Evolutionary conservation across 1,140 invertebrate species (phyloP), one percentile per base, ranked within the genome.

Genomic region (Drosophila pectinifera): DNA sequence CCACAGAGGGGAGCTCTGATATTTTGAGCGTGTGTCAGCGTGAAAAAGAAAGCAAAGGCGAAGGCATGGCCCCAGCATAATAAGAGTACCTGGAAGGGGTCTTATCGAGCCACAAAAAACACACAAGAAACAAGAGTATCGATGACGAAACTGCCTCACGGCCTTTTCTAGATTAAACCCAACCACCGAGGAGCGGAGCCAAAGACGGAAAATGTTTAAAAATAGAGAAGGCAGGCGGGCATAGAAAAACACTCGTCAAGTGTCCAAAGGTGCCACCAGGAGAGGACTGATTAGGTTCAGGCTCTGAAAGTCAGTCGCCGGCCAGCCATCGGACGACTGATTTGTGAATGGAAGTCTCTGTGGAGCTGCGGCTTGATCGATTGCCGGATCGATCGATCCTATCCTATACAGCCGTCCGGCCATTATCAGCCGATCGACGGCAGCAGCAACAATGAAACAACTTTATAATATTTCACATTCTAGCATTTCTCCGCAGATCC

Each of bases 261-360:
- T 63, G 72, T 74, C 41, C 70, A 73, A 73, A 73, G 70, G 62
- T 76, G 51, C 34, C n/a, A 36, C 13, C 46, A 59, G 63, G 62
- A 76, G n/a, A n/a, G n/a, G n/a, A 68, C 64, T 82, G 80, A 82
- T 82, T 82, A 82, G 80, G 61, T 68, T 68, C 65, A 43, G 64
- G 45, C 65, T 57, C 13, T 36, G 18, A 70, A 70, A 70, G 68
- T 72, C 68, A 70, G 51, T 57, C 41, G 64, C 42, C 63, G n/a
- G 18, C 61, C 56, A 58, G 42, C 41, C 59, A 36, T 62, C 67
- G 49, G 41, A 43, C 63, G 63, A 55, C 68, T 82, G 79, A 81
- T 90, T 90, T 90, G 79, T 90, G 86, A 90, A 90, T 90, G 86
- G 83, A 81, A 74, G 70, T 72, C 67, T 70, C 49, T 70, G 51